phyloP scores from a whole-genome alignment of 2,113 vertebrate genomes.

The Elephas maximus region DNA sequence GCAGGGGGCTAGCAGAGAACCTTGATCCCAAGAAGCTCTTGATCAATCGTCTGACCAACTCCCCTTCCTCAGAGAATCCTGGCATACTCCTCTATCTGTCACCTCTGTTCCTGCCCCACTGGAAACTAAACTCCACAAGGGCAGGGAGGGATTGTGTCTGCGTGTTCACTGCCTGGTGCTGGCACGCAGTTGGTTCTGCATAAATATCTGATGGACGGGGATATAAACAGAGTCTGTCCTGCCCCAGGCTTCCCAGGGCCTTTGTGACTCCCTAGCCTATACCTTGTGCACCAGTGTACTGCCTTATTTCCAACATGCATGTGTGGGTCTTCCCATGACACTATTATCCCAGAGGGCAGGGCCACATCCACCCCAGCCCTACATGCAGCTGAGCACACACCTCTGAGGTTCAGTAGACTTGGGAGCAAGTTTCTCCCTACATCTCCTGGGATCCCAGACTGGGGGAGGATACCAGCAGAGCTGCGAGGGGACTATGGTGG shows the following conservation, averaged over 20 bases:
- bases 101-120: too few species aligned
- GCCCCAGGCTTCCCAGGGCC: background rate
- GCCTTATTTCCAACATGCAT: accelerated
- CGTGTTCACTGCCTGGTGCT: background rate
- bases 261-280: background rate
- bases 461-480: too few species aligned
- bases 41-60: too few species aligned
- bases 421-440: too few species aligned
- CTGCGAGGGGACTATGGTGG: too few species aligned
- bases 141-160: background rate
- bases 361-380: too few species aligned
- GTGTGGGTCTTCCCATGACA: accelerated
- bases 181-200: background rate
- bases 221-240: too few species aligned
- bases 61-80: background rate
- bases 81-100: background rate
- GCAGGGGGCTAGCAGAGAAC: background rate
- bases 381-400: background rate
- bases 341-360: background rate
- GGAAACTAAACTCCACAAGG: background rate
- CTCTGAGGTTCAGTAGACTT: background rate
- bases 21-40: background rate
- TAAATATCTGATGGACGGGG: background rate
- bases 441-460: too few species aligned
- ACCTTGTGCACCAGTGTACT: background rate